These are phyloP conservation scores for Lontra canadensis DNA, from an alignment of 2,113 vertebrate species.

Conservation along the genomic window DNA sequence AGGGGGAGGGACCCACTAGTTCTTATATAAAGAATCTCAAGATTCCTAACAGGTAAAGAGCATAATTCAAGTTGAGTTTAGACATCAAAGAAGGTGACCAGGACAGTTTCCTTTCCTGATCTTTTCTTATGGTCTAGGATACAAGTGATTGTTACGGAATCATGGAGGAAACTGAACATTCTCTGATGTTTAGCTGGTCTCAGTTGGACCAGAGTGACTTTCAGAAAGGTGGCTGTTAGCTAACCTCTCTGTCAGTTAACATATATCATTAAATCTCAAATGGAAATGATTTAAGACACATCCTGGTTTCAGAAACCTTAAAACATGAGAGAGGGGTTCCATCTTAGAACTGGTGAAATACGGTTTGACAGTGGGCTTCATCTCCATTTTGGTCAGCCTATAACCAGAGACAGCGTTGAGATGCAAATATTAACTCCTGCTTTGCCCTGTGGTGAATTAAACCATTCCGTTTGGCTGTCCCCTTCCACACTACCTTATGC, in stretches of 20 bases:
- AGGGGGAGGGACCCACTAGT: neutral
- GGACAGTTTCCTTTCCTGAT: neutral
- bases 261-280: conserved; percentile 48
- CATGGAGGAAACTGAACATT: neutral
- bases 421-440: conserved; percentile 17
- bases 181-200: neutral
- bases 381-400: conserved; percentile 14
- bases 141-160: neutral
- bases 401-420: conserved; percentile 19
- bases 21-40: neutral
- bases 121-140: neutral
- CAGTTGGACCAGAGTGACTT: neutral
- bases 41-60: neutral
- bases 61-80: neutral
- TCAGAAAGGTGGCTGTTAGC: conserved; percentile 13
- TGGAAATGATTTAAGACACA: neutral
- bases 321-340: neutral
- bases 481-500: neutral
- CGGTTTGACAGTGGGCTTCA: neutral
- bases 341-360: conserved; percentile 26
- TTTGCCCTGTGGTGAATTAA: conserved; percentile 50
- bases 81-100: neutral
- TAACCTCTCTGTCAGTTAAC: conserved; percentile 20
- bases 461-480: neutral
- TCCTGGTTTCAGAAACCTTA: conserved; percentile 47